Percentiles rank a stretch among this genome's conserved stretches.
phyloP scores from a whole-genome alignment of 2,113 vertebrate genomes.

The Clinocottus analis region DNA sequence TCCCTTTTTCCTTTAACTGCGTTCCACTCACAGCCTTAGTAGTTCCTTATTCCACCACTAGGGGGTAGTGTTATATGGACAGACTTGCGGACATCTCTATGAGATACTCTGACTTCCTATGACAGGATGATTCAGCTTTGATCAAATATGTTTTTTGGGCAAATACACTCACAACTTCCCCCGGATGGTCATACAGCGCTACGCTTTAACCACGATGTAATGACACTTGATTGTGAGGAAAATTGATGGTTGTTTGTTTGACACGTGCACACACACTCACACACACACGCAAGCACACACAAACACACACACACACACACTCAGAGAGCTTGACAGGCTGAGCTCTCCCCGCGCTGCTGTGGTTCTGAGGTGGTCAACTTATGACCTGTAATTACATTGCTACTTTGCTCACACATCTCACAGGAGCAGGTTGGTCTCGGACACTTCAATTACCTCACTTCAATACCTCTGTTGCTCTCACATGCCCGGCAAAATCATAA shows the following conservation, averaged over 20 bases:
- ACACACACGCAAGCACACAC: background rate
- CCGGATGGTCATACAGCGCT: background rate
- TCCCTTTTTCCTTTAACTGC: background rate
- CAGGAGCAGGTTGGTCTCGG: conserved; percentile 52
- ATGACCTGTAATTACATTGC: conserved; percentile 81
- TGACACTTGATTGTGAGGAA: conserved; percentile 14
- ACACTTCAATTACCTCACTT: conserved; percentile 65
- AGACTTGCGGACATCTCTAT: conserved; percentile 22
- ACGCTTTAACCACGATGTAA: background rate
- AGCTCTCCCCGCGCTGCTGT: conserved; percentile 55
- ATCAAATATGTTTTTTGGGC: conserved; percentile 13
- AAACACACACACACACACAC: conserved; percentile 3
- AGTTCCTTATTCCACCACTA: conserved; percentile 55
- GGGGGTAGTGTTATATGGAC: conserved; percentile 72
- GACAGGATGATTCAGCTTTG: background rate
- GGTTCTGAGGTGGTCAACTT: conserved; percentile 74
- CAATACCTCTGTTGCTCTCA: conserved; percentile 57
- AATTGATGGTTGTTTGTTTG: background rate
- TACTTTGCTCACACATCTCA: conserved; percentile 69
- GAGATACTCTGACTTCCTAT: background rate
- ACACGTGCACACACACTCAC: background rate
- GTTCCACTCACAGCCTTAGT: background rate
- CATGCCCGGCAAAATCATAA: conserved; percentile 52
- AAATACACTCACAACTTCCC: conserved; percentile 5
- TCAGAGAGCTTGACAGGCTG: conserved; percentile 61